phyloP scores from a whole-genome alignment of 2,113 vertebrate genomes.

The Forbesichthys agassizii region DNA sequence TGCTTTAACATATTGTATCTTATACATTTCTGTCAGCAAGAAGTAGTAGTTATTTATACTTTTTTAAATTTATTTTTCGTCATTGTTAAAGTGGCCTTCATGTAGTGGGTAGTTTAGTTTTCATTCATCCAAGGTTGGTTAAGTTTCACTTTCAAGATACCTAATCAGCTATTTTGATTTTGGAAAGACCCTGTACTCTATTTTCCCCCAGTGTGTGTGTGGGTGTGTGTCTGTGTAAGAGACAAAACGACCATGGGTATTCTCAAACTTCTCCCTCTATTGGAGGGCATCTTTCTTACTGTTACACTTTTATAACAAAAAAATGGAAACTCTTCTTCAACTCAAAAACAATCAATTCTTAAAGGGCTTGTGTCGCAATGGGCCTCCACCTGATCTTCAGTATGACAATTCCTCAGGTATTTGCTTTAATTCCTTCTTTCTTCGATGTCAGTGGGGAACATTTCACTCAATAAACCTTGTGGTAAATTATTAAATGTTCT shows the following conservation, averaged over 20 bases:
- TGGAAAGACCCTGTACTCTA: neutral
- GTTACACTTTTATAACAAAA: slow-evolving; percentile 27
- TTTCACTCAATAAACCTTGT: neutral
- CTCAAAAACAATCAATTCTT: slow-evolving; percentile 80
- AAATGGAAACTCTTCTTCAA: slow-evolving; percentile 82
- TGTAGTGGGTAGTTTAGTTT: no score
- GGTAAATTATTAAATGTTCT: neutral
- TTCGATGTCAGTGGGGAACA: neutral
- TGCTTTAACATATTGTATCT: no score
- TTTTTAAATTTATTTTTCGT: no score
- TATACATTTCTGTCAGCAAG: no score
- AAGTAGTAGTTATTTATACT: no score
- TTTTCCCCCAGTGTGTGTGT: slow-evolving; percentile 15
- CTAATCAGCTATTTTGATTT: neutral
- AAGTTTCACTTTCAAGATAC: no score
- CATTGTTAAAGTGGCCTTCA: no score
- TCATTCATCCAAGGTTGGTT: no score
- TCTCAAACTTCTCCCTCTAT: slow-evolving; percentile 86
- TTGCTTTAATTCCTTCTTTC: neutral
- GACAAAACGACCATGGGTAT: slow-evolving; percentile 40
- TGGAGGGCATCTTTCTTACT: slow-evolving; percentile 79
- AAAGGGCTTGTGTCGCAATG: slow-evolving; percentile 79
- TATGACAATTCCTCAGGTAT: slow-evolving; percentile 86
- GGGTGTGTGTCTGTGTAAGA: slow-evolving; percentile 31
- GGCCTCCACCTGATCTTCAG: slow-evolving; percentile 79